Base-by-base conservation (phyloP, 2,888 invertebrate genomes). In the Sesia apiformis region DNA sequence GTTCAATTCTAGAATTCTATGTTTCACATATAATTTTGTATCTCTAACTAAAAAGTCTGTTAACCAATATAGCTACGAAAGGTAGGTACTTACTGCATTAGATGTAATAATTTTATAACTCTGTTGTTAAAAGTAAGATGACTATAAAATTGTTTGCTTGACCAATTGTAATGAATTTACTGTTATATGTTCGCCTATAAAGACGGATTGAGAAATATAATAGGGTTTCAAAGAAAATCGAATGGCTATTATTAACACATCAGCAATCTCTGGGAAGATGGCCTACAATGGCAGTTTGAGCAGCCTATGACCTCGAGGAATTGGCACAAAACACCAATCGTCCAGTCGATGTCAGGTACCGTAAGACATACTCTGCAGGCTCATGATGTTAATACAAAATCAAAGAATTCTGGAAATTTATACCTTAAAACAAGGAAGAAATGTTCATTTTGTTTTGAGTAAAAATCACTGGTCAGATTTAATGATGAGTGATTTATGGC, bases 291-390 rank as follows among this genome's bases (percentile, higher is more conserved):
- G 46, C 7, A 46, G n/a, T 8, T 3, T 23, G 23, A 8, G 46
- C 46, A 46, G 46, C 46, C 46, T 46, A 8, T 46, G 46, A 46
- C 46, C 46, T 46, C 46, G 23, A 46, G 46, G 46, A 46, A 46
- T 46, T 46, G 46, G 46, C 46, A 46, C 46, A 46, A n/a, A 43
- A 46, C 50, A 60, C 63, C 59, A 64, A 65, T 64, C 67, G 64
- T 60, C 58, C 63, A 63, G 63, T 62, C 50, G 8, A 8, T 60
- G 63, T 63, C 60, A 60, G 62, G 63, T 74, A 72, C 72, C 68
- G 73, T 69, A 67, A 23, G 23, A 2, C 23, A 23, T 23, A 67
- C 65, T 58, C 59, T 57, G 60, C 59, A 62, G 62, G 60, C 67
- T 65, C 66, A 64, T 72, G 38, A 46, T 46, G 46, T 46, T 46